Percentiles rank a stretch among this genome's conserved stretches.
These are phyloP conservation scores for Pseudomyrmex dendroicus DNA, from an alignment of 1,140 invertebrate genomes.

Conservation along the genomic window DNA sequence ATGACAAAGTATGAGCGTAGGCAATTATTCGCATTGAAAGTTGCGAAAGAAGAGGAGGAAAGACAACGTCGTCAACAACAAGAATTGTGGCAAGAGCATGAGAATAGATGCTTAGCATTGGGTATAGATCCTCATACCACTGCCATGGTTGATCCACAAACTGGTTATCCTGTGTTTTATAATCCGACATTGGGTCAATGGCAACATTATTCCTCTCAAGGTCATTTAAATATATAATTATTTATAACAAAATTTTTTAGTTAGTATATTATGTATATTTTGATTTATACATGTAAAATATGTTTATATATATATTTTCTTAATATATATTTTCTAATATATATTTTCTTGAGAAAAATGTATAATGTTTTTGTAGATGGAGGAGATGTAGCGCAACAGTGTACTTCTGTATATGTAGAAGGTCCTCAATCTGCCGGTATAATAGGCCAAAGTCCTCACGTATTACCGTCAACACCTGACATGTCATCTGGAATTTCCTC, in stretches of 20 bases:
- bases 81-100: slow-evolving; percentile 88
- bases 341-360: background rate
- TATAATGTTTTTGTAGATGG: slow-evolving; percentile 66
- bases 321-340: too few species aligned
- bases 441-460: slow-evolving; percentile 65
- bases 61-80: slow-evolving; percentile 87
- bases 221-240: slow-evolving; percentile 53
- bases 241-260: too few species aligned
- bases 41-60: slow-evolving; percentile 89
- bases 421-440: slow-evolving; percentile 65
- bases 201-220: slow-evolving; percentile 86
- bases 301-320: background rate
- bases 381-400: slow-evolving; percentile 70
- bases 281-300: background rate
- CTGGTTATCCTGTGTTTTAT: slow-evolving; percentile 86
- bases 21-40: slow-evolving; percentile 91
- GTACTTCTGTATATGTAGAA: slow-evolving; percentile 75
- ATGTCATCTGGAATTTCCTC: slow-evolving; percentile 71
- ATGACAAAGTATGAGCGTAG: slow-evolving; percentile 90
- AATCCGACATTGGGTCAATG: slow-evolving; percentile 87
- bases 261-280: background rate
- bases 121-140: slow-evolving; percentile 87
- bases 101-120: slow-evolving; percentile 87
- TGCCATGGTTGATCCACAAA: slow-evolving; percentile 85
- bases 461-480: slow-evolving; percentile 69